phyloP scores from a whole-genome alignment of 2,113 vertebrate species.

The Galbula dea region DNA sequence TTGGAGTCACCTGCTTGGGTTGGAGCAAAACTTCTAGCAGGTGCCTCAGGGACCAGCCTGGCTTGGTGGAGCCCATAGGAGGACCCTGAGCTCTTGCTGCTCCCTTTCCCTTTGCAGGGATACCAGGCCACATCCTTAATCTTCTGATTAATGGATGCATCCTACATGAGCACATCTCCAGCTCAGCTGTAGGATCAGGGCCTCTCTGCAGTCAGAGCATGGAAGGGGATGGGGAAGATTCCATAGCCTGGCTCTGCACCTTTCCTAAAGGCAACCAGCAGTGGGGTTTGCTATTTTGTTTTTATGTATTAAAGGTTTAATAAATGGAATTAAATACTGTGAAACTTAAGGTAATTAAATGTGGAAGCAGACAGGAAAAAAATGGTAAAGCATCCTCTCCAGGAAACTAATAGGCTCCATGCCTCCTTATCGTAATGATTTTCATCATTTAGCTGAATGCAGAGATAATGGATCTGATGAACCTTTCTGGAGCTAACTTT shows the following conservation, averaged over 20 bases:
- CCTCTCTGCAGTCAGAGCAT: rapidly evolving
- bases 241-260: not conserved
- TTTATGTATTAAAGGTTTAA: constrained; percentile 8
- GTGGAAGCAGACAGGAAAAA: not conserved
- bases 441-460: constrained; percentile 62
- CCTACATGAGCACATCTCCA: rapidly evolving
- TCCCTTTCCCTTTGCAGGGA: not conserved
- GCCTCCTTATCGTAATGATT: constrained; percentile 60
- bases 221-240: not conserved
- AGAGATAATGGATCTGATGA: constrained; percentile 60
- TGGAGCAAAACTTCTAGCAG: not conserved
- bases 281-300: not conserved
- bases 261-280: not conserved
- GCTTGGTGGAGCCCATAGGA: rapidly evolving
- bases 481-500: constrained; percentile 54
- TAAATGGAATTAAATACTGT: constrained; percentile 53
- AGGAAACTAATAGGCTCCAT: constrained; percentile 51
- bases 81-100: not conserved
- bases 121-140: not conserved
- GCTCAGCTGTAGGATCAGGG: not conserved
- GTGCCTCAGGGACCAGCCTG: not conserved
- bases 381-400: constrained; percentile 16
- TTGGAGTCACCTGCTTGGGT: not conserved
- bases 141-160: not conserved
- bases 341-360: constrained; percentile 56